Base-by-base conservation (phyloP, 2,888 invertebrate species). In the Ornithoptera priamus region DNA sequence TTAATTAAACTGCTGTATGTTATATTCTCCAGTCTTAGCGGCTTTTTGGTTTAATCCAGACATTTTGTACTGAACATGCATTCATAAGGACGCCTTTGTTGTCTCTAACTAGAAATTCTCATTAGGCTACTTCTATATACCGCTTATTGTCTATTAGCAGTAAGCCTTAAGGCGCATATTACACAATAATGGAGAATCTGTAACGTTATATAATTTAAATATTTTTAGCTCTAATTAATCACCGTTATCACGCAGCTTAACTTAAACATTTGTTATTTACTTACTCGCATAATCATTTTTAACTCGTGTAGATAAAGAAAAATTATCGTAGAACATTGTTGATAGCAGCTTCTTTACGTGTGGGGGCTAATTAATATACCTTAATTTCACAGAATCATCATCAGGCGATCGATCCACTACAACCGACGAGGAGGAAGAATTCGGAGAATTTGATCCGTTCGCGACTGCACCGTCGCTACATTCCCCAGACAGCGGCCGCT, bases 401-500 rank as follows among this genome's bases (percentile, higher is more conserved):
- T 90, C 90, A 74, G 89, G 89, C 75, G 85, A 86, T 68, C 80
- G 87, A 81, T 93, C 94, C 60, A 81, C 89, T 82, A 94, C 94
- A 72, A 92, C 93, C 65, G 94, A 94, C 72, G 94, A 92, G 69
- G 94, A 94, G 80, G 94, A 94, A 86, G 93, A 93, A 75, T 92
- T 93, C 72, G 89, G 93, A n/a, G 92, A 92, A 78, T 91, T 92
- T 71, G 91, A 89, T 80, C 90, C 88, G 53, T 92, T 90, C 75
- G 90, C 90, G 36, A 90, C 89, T 73, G 93, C 93, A 65, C 93
- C 94, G 72, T 94, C 95, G 73, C 85, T 95, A 74, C 95, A 95
- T 84, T 95, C 95, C 2, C 95, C 95, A 15, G 95, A 95, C 78
- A 95, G 95, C 78, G 95, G 95, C 69, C 94, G 94, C 76, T 87